Conservation (phyloP, 1,140 invertebrate species). For the Octopus sinensis region DNA sequence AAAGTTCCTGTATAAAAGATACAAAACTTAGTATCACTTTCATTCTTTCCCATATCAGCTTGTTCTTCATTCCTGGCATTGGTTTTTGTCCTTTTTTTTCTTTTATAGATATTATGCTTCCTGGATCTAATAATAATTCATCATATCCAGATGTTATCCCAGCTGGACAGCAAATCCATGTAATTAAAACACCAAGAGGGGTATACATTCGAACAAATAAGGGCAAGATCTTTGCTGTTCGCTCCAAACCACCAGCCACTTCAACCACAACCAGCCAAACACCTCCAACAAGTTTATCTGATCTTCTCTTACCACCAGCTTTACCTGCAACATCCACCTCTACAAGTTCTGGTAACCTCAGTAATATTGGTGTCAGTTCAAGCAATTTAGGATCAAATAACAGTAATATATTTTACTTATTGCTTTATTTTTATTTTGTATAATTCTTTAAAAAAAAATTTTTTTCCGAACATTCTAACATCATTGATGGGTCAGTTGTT, state of each 20-base stretch:
- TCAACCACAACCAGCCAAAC: background rate
- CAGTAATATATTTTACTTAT: too few species aligned
- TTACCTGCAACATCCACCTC: background rate
- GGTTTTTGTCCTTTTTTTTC: too few species aligned
- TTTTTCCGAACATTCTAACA: too few species aligned
- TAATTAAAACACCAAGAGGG: conserved; percentile 89
- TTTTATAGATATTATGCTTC: conserved; percentile 81
- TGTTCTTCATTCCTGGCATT: too few species aligned
- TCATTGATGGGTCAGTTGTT: too few species aligned
- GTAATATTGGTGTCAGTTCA: background rate
- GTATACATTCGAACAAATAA: conserved; percentile 93
- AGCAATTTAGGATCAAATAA: background rate
- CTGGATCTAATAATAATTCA: conserved; percentile 69
- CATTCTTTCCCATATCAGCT: too few species aligned
- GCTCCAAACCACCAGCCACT: conserved; percentile 33
- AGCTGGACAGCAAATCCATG: conserved; percentile 87
- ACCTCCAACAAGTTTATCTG: background rate
- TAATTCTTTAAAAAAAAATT: too few species aligned
- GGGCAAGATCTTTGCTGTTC: conserved; percentile 93
- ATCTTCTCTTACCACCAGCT: background rate
- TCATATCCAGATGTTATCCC: conserved; percentile 70
- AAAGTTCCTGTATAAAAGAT: too few species aligned
- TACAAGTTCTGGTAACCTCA: background rate
- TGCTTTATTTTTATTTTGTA: too few species aligned
- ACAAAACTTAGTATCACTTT: too few species aligned